Evolutionary conservation across 2,113 vertebrate species (phyloP).

Genomic region (Lota lota): DNA sequence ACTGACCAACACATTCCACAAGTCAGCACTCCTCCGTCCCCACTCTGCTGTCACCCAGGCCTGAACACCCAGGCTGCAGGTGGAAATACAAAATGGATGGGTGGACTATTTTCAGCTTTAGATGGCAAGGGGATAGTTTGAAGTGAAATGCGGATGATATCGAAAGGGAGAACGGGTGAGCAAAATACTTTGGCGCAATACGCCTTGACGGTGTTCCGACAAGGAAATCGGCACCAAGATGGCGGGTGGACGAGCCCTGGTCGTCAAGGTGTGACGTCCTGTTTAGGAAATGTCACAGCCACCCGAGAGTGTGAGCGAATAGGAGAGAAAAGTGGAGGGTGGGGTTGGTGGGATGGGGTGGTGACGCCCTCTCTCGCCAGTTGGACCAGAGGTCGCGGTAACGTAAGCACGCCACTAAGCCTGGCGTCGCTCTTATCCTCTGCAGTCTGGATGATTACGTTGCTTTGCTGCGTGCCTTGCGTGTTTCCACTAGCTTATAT

Average conservation of each 20-base stretch:
- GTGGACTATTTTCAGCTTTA: conserved; percentile 21
- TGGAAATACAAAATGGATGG: conserved; percentile 19
- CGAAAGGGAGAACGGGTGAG: no score
- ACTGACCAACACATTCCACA: conserved; percentile 74
- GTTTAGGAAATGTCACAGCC: conserved; percentile 73
- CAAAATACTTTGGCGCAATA: no score
- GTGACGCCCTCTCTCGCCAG: neutral
- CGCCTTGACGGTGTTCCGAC: no score
- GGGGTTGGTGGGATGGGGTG: conserved; percentile 1
- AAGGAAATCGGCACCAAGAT: conserved; percentile 23
- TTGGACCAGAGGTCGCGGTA: conserved; percentile 68
- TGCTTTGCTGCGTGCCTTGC: conserved; percentile 75
- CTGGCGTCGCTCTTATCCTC: conserved; percentile 40
- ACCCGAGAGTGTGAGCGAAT: conserved; percentile 58
- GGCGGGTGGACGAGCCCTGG: conserved; percentile 42
- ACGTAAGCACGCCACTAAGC: conserved; percentile 28
- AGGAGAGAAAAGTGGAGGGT: conserved; percentile 5
- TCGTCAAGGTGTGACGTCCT: conserved; percentile 67
- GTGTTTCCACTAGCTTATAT: conserved; percentile 54
- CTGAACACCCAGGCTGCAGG: conserved; percentile 34
- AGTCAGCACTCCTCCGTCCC: conserved; percentile 58
- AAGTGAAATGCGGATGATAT: no score
- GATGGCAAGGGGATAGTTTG: no score
- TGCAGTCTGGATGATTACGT: conserved; percentile 70
- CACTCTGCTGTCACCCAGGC: conserved; percentile 45